Evolutionary conservation across 2,888 invertebrate genomes (phyloP).

Genomic region (Entomobrya proxima): DNA sequence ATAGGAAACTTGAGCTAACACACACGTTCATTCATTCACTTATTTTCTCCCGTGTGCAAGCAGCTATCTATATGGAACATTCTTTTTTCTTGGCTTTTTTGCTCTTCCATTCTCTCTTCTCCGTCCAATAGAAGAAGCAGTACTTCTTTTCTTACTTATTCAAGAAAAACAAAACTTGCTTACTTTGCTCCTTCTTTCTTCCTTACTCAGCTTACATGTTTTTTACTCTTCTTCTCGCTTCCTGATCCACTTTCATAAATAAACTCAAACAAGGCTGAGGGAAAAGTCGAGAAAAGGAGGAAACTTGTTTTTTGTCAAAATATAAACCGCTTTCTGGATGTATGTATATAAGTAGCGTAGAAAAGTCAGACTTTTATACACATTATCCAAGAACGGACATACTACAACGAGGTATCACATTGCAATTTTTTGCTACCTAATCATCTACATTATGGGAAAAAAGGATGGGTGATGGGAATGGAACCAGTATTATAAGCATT

Average conservation of each 20-base stretch:
- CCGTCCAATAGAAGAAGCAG: no score
- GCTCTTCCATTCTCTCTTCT: no score
- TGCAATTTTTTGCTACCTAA: neutral
- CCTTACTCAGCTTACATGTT: neutral
- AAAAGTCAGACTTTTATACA: no score
- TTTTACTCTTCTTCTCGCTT: neutral
- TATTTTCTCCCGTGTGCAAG: no score
- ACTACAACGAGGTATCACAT: no score
- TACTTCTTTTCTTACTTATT: no score
- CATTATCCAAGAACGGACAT: no score
- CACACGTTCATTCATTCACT: no score
- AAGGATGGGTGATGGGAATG: constrained; percentile 19
- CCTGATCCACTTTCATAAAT: constrained; percentile 23
- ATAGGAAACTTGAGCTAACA: no score
- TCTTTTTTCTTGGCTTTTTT: no score
- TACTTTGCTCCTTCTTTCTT: neutral
- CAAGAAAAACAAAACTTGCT: constrained; percentile 8
- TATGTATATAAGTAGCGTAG: neutral
- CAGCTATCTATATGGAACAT: no score
- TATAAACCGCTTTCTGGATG: neutral
- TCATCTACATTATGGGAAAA: constrained; percentile 16
- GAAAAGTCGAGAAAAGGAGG: neutral
- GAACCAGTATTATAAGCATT: neutral
- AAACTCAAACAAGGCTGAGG: neutral
- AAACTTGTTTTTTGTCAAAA: neutral